Conservation (phyloP, 2,113 vertebrate genomes). For the Columba janthina region DNA sequence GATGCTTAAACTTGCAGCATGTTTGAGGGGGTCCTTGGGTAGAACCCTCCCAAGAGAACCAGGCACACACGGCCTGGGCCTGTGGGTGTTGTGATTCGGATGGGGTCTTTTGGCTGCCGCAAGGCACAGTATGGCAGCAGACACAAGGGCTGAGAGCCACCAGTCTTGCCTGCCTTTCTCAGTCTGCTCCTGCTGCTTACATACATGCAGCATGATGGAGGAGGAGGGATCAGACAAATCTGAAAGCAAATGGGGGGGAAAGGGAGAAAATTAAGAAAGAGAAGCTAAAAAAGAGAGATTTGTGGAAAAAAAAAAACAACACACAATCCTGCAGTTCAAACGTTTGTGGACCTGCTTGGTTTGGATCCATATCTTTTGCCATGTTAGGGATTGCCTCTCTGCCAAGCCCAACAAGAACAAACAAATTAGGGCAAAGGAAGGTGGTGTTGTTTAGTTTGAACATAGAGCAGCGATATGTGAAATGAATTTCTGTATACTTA, state of each 20-base stretch:
- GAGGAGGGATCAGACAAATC: not conserved
- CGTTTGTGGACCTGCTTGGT: not conserved
- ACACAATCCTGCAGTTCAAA: not conserved
- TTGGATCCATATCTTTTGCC: not conserved
- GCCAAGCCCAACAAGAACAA: not conserved
- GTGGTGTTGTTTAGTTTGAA: not conserved
- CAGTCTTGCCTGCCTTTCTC: not conserved
- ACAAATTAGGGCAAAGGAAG: slow-evolving; percentile 36
- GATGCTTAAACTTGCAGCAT: not conserved
- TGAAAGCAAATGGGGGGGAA: not conserved
- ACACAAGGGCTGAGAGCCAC: not conserved
- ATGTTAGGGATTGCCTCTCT: not conserved
- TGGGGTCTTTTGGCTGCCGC: not conserved
- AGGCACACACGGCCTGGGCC: accelerated
- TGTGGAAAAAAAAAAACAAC: not conserved
- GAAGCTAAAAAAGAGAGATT: not conserved
- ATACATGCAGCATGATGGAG: not conserved
- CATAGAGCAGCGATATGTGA: slow-evolving; percentile 25
- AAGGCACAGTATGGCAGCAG: not conserved
- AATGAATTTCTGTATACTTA: slow-evolving; percentile 61
- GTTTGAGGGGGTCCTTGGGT: not conserved
- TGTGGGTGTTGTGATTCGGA: not conserved
- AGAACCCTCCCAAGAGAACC: not conserved
- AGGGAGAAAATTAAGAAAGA: not conserved
- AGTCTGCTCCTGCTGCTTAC: not conserved